These are phyloP conservation scores for Phenganax marumi DNA, from an alignment of 92 coral and sea anemone genomes.

Conservation along the genomic window DNA sequence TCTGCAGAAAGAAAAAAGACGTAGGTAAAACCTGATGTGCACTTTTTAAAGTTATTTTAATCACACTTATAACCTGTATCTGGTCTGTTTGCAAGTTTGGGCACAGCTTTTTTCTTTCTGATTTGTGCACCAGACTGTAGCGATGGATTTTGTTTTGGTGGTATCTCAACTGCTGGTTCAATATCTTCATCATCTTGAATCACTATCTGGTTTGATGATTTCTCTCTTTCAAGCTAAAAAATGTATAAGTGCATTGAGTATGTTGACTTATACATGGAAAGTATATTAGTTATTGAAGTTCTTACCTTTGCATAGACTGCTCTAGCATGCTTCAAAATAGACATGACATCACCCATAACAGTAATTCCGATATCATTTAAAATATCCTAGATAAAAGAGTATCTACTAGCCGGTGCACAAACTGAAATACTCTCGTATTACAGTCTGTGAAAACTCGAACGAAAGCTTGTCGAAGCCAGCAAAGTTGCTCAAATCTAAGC, in stretches of 20 bases:
- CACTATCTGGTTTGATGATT: slow-evolving; percentile 69
- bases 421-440: too few species aligned
- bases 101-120: slow-evolving; percentile 34
- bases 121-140: neutral
- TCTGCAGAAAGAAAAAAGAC: neutral
- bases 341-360: slow-evolving; percentile 94
- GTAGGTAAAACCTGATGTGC: neutral
- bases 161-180: neutral
- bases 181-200: slow-evolving; percentile 42
- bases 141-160: slow-evolving; percentile 29
- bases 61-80: slow-evolving; percentile 54
- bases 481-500: too few species aligned
- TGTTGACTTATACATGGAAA: neutral
- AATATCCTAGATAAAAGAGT: slow-evolving; percentile 65
- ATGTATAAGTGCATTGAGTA: neutral
- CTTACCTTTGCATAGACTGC: slow-evolving; percentile 89
- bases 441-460: too few species aligned
- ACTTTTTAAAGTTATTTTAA: neutral
- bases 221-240: slow-evolving; percentile 76
- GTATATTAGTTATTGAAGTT: neutral
- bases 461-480: too few species aligned
- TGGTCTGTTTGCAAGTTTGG: slow-evolving; percentile 36
- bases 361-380: slow-evolving; percentile 88
- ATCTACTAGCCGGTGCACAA: too few species aligned
- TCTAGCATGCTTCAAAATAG: slow-evolving; percentile 83